phyloP scores from a whole-genome alignment of 2,888 invertebrate species.

The Agonopterix alstromeriana region DNA sequence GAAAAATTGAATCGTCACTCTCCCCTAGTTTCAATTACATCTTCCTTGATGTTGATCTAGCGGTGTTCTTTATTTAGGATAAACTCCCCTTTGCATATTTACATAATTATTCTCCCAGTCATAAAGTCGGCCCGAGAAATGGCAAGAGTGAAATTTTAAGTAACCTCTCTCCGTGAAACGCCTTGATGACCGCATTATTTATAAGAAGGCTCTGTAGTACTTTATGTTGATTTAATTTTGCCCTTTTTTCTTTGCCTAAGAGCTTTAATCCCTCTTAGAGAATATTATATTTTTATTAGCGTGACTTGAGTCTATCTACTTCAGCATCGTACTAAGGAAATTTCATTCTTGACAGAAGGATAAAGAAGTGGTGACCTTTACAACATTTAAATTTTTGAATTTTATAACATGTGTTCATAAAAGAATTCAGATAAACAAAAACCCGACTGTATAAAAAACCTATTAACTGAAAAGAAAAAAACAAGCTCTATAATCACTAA shows the following conservation, averaged over 20 bases:
- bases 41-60: slow-evolving; percentile 18
- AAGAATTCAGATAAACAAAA: too few relatives aligned
- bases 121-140: slow-evolving; percentile 25
- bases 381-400: too few relatives aligned
- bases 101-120: slow-evolving; percentile 39
- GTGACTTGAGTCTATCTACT: too few relatives aligned
- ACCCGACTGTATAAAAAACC: too few relatives aligned
- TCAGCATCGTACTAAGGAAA: too few relatives aligned
- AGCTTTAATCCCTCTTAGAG: slow-evolving; percentile 16
- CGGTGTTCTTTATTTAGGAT: slow-evolving; percentile 17
- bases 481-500: too few relatives aligned
- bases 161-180: slow-evolving; percentile 23
- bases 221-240: slow-evolving; percentile 38
- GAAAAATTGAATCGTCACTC: slow-evolving; percentile 15
- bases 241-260: slow-evolving; percentile 21
- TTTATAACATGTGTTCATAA: too few relatives aligned
- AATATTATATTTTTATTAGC: slow-evolving; percentile 1
- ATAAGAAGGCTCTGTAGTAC: slow-evolving; percentile 26
- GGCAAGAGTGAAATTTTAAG: slow-evolving; percentile 34
- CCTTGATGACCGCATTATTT: slow-evolving; percentile 42
- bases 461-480: too few relatives aligned
- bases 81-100: slow-evolving; percentile 25
- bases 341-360: too few relatives aligned
- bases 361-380: too few relatives aligned
- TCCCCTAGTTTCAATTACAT: slow-evolving; percentile 21